Percentiles rank a stretch among this genome's conserved stretches.
These are phyloP conservation scores for Dasysyrphus tricinctus DNA, from an alignment of 2,888 invertebrate species.

Conservation along the genomic window DNA sequence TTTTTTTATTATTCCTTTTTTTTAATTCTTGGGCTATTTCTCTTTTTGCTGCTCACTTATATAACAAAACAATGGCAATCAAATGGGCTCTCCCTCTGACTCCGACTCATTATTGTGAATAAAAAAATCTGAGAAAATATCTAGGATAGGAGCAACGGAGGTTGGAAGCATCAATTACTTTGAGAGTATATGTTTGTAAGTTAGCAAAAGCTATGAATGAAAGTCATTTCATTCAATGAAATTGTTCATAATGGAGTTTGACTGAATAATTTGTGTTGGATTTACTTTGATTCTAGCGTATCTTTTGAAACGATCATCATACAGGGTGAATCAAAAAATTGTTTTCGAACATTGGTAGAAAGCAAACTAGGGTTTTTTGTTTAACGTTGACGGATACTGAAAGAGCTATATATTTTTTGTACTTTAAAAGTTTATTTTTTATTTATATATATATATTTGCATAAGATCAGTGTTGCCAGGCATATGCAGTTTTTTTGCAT, in stretches of 20 bases:
- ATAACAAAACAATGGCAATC: constrained; percentile 66
- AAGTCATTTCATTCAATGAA: constrained; percentile 60
- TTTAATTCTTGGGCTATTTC: constrained; percentile 25
- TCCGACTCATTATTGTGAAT: constrained; percentile 47
- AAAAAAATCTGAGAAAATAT: constrained; percentile 41
- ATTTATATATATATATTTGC: too few relatives aligned
- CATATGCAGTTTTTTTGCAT: too few relatives aligned
- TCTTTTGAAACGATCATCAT: too few relatives aligned
- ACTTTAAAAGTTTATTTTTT: too few relatives aligned
- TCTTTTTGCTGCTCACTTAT: constrained; percentile 21
- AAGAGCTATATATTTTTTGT: too few relatives aligned
- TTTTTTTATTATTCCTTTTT: constrained; percentile 29
- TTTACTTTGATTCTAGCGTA: neutral
- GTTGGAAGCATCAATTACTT: constrained; percentile 3
- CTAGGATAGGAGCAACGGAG: constrained; percentile 21
- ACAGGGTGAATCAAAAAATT: too few relatives aligned
- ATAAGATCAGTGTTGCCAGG: too few relatives aligned
- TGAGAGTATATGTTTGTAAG: neutral
- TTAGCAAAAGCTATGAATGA: constrained; percentile 57
- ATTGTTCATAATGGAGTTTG: neutral
- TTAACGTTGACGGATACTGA: too few relatives aligned
- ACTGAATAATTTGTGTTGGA: neutral
- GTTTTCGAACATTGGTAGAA: too few relatives aligned
- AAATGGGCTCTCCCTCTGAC: constrained; percentile 20
- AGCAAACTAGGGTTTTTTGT: too few relatives aligned